Evolutionary conservation across 2,113 vertebrate species (phyloP), one percentile per base, ranked within the genome.

Genomic region (Paraplagusia blochii): DNA sequence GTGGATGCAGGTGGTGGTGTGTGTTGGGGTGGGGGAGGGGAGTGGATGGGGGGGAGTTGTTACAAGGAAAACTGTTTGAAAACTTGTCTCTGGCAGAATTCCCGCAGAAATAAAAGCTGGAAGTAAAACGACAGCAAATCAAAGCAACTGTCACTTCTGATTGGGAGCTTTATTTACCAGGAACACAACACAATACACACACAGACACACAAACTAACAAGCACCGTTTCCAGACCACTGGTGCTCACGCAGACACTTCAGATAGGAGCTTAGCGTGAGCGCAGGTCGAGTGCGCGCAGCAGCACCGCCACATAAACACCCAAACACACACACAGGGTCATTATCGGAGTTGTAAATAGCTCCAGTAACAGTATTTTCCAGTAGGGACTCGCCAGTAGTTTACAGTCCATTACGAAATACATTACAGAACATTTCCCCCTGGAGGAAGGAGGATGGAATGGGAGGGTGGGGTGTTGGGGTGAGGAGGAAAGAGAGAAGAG

Each of bases 61-160:
- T 29, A 71, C 44, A 49, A 10, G 42, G 7, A 33, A n/a, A 36
- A 36, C n/a, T 49, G 18, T 43, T 9, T 0, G 54, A 29, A 16
- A 5, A 4, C 40, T 54, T 3, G 47, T 47, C 43, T 57, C 34
- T 22, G 16, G 16, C 56, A 49, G 58, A 46, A 63, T 15, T 2
- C 2, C 42, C 7, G 11, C 38, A 44, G 50, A 57, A 69, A 72
- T 74, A 43, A 58, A 65, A 77, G 57, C 48, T 58, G 70, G 73
- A 66, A 55, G 53, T 34, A 56, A 70, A 76, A 72, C 59, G 73
- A 69, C 59, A 63, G 58, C 11, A 50, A 70, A 77, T 79, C 76
- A 81, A 57, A 81, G 65, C n/a, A 63, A 40, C 52, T 75, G 82
- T 81, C 82, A 70, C 63, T 40, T 75, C 42, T 43, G 53, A 72